Evolutionary conservation across 2,113 vertebrate genomes (phyloP).

Genomic region (Alethe diademata): DNA sequence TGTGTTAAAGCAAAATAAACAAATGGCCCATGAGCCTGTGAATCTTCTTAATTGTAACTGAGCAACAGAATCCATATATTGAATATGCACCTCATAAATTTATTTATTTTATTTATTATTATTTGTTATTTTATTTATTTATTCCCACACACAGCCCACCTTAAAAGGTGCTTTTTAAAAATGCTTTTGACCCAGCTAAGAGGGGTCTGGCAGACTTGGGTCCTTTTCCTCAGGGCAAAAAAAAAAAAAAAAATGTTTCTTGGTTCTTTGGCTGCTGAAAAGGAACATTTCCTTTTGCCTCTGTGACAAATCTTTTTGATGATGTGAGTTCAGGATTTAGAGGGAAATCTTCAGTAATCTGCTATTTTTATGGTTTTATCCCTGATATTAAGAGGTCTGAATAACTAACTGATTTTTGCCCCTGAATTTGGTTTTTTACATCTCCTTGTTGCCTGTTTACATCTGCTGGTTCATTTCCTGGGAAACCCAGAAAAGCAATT

Average conservation of each 20-base stretch:
- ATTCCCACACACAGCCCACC: rapidly evolving
- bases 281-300: neutral
- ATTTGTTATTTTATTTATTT: neutral
- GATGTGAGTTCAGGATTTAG: neutral
- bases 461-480: neutral
- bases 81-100: neutral
- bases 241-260: neutral
- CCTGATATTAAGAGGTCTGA: neutral
- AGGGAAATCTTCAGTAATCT: neutral
- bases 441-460: neutral
- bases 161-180: neutral
- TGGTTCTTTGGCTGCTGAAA: neutral
- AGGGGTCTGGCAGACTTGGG: neutral
- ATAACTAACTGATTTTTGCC: neutral
- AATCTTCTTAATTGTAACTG: neutral
- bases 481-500: neutral
- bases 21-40: rapidly evolving
- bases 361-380: neutral
- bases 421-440: neutral
- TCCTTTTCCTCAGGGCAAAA: neutral
- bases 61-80: neutral
- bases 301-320: neutral
- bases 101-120: neutral
- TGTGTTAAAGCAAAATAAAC: neutral
- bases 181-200: neutral